Evolutionary conservation across 1,140 invertebrate genomes (phyloP).

Genomic region (Sycophaga agraensis): DNA sequence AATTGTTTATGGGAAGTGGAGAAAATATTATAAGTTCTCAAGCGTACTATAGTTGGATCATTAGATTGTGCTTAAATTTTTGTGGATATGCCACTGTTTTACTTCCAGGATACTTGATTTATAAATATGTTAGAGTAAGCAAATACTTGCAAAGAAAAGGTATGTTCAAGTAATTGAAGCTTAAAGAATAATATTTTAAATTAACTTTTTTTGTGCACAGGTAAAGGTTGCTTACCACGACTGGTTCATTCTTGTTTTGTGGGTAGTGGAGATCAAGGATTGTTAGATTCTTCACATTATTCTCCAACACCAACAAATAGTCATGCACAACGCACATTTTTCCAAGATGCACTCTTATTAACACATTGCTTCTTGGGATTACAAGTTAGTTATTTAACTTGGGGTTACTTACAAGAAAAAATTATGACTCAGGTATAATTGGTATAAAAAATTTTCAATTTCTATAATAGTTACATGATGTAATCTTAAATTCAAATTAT

Average conservation of each 20-base stretch:
- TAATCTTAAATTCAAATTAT: not conserved
- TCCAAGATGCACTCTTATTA: conserved; percentile 64
- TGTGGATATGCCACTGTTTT: conserved; percentile 88
- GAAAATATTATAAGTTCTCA: conserved; percentile 46
- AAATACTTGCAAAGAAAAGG: conserved; percentile 81
- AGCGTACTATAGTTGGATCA: conserved; percentile 70
- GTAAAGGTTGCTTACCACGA: conserved; percentile 59
- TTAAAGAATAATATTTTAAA: conserved; percentile 5
- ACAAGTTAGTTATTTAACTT: conserved; percentile 88
- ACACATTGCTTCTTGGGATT: conserved; percentile 84
- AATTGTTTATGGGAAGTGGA: conserved; percentile 56
- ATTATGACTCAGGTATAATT: conserved; percentile 77
- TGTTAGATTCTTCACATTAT: conserved; percentile 47
- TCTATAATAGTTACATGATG: conserved; percentile 2
- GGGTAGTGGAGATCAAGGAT: conserved; percentile 57
- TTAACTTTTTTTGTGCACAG: conserved; percentile 38
- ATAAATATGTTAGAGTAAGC: conserved; percentile 77
- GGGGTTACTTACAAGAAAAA: conserved; percentile 94
- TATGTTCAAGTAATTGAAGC: conserved; percentile 51
- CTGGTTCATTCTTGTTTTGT: conserved; percentile 67
- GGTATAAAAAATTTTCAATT: not conserved
- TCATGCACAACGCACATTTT: conserved; percentile 49
- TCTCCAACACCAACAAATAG: conserved; percentile 36
- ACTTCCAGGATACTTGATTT: conserved; percentile 81
- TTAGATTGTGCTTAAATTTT: conserved; percentile 76